A percentile compares a stretch with the other conserved stretches of the same genome.
Conservation (phyloP, 2,797 vertebrate species). For the Bovichtus diacanthus region DNA sequence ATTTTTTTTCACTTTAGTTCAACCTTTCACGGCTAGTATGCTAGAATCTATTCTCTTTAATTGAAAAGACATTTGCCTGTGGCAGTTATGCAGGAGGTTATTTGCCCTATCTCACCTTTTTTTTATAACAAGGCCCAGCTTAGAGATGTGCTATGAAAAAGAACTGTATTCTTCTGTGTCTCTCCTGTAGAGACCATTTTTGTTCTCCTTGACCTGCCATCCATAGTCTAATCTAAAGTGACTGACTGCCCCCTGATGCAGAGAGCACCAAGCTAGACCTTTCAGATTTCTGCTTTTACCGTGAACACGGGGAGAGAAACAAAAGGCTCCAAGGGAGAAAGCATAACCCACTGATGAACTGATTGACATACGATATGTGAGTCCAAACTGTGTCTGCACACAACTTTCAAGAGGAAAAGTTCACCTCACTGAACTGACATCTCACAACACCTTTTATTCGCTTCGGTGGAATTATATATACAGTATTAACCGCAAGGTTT, state of each 20-base stretch:
- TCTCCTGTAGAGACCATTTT: conserved; percentile 67
- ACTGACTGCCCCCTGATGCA: conserved; percentile 80
- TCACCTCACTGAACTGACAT: conserved; percentile 56
- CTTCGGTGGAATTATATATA: conserved; percentile 25
- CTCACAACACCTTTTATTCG: conserved; percentile 26
- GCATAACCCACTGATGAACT: conserved; percentile 75
- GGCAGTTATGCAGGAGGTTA: conserved; percentile 23
- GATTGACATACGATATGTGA: conserved; percentile 80
- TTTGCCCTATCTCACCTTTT: conserved; percentile 39
- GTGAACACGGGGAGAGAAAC: conserved; percentile 64
- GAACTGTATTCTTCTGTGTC: conserved; percentile 52
- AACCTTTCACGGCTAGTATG: conserved; percentile 17
- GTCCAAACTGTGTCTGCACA: conserved; percentile 56
- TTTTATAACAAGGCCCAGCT: conserved; percentile 12
- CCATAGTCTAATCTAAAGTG: conserved; percentile 84
- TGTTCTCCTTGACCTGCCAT: conserved; percentile 84
- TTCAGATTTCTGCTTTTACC: conserved; percentile 78
- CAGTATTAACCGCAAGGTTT: conserved; percentile 29
- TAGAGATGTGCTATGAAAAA: conserved; percentile 41
- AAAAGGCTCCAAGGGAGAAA: conserved; percentile 74
- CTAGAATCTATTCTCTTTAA: conserved; percentile 23
- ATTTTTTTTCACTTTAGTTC: conserved; percentile 5
- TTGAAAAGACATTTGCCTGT: conserved; percentile 48
- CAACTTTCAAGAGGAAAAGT: conserved; percentile 61
- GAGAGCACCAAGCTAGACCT: conserved; percentile 75